A percentile compares a stretch with the other conserved stretches of the same genome.
Conservation (phyloP, 2,888 invertebrate species). For the Lithophane ornitopus region DNA sequence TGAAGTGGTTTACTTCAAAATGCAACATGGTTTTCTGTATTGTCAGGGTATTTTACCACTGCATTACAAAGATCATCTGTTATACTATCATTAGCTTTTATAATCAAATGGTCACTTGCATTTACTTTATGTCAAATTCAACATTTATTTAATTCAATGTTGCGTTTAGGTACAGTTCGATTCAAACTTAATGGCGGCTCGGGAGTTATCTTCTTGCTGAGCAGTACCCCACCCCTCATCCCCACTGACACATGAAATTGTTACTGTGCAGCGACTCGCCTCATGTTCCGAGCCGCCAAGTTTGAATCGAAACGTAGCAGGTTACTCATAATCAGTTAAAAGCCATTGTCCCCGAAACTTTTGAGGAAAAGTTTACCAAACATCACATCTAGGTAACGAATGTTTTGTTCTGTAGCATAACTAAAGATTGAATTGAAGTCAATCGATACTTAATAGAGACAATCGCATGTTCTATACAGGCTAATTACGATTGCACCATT, state of each 20-base stretch:
- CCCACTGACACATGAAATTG: too few species aligned
- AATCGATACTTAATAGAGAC: conserved; percentile 26
- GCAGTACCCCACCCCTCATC: too few species aligned
- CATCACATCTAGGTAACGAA: not conserved
- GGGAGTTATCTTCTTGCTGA: too few species aligned
- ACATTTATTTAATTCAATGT: not conserved
- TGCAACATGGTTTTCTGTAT: not conserved
- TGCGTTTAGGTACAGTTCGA: not conserved
- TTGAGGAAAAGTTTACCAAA: not conserved
- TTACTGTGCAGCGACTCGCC: too few species aligned
- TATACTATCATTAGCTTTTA: not conserved
- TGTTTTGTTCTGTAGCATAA: not conserved
- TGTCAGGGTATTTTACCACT: not conserved
- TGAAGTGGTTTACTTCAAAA: conserved; percentile 7
- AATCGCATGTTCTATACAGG: conserved; percentile 36
- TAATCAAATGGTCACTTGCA: not conserved
- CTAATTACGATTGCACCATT: conserved; percentile 35
- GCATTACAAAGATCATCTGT: not conserved
- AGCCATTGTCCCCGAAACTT: not conserved
- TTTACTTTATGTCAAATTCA: not conserved
- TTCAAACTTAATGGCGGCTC: too few species aligned
- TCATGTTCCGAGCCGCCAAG: too few species aligned
- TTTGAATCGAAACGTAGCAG: not conserved
- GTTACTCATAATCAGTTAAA: not conserved
- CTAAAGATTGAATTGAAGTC: not conserved